Conservation (phyloP, 2,888 invertebrate species). For the Protodeltote pygarga region DNA sequence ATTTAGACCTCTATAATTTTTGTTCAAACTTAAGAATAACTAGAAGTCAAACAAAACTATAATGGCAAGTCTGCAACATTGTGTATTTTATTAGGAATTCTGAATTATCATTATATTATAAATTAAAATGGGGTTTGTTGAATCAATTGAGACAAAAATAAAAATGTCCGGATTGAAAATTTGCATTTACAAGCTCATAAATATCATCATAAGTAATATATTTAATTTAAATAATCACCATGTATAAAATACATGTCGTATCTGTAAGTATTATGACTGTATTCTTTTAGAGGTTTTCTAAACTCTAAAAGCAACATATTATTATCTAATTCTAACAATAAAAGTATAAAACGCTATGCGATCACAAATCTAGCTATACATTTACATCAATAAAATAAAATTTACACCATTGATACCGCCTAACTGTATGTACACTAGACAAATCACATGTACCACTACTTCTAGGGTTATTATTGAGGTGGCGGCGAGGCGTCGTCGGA, state of each 20-base stretch:
- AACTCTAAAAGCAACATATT: slow-evolving; percentile 62
- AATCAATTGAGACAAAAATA: no score
- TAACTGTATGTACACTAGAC: slow-evolving; percentile 82
- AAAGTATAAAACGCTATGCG: slow-evolving; percentile 82
- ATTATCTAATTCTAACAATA: slow-evolving; percentile 64
- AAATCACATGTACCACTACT: slow-evolving; percentile 79
- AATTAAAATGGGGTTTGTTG: no score
- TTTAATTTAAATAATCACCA: slow-evolving; percentile 48
- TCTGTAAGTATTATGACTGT: slow-evolving; percentile 47
- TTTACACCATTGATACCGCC: slow-evolving; percentile 81
- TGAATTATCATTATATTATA: no score
- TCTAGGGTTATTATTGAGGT: slow-evolving; percentile 48
- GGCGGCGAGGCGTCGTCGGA: slow-evolving; percentile 19
- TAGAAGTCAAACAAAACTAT: no score
- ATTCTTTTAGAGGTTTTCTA: slow-evolving; percentile 51
- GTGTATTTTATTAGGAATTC: no score
- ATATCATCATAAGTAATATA: slow-evolving; percentile 28
- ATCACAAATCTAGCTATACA: slow-evolving; percentile 81
- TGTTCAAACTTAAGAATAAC: no score
- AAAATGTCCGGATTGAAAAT: not conserved
- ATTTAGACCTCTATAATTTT: no score
- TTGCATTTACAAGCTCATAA: slow-evolving; percentile 50
- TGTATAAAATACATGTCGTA: slow-evolving; percentile 42
- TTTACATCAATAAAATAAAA: slow-evolving; percentile 78
- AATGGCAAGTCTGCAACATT: no score